Percentiles rank a stretch among this genome's conserved stretches.
These are phyloP conservation scores for Capitella teleta DNA, from an alignment of 1,140 invertebrate genomes.

Conservation along the genomic window DNA sequence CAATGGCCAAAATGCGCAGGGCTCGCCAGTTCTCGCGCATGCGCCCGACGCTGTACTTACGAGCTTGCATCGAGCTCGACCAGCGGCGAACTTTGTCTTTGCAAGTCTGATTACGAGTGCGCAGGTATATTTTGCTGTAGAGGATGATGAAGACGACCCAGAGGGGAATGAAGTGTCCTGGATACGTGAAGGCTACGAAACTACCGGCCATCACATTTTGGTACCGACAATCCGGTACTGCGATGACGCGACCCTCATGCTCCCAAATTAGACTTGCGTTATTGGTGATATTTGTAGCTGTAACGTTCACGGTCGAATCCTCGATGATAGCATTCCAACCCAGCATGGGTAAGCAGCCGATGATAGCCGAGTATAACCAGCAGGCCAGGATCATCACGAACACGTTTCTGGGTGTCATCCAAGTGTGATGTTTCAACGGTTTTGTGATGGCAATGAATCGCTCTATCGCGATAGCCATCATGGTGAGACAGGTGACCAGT, in stretches of 20 bases:
- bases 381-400: conserved; percentile 1
- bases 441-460: not conserved
- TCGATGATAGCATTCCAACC: conserved; percentile 4
- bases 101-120: not conserved
- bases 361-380: not conserved
- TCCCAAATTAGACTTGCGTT: not conserved
- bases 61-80: not conserved
- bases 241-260: not conserved
- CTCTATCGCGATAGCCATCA: conserved; percentile 3
- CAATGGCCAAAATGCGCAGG: not conserved
- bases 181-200: conserved; percentile 8
- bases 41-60: not conserved
- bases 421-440: conserved; percentile 4
- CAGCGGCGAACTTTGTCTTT: not conserved
- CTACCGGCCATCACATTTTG: conserved; percentile 4
- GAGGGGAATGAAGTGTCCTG: conserved; percentile 8
- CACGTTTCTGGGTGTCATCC: conserved; percentile 2
- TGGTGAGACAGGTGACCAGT: conserved; percentile 4
- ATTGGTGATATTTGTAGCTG: too few species aligned
- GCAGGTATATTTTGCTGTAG: conserved; percentile 4
- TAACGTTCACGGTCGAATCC: too few species aligned
- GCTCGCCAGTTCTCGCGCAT: conserved; percentile 4
- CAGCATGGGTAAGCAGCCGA: conserved; percentile 1
- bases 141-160: conserved; percentile 4
- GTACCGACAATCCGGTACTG: not conserved